Base-by-base conservation (phyloP, 1,140 invertebrate species). In the Bombus affinis region DNA sequence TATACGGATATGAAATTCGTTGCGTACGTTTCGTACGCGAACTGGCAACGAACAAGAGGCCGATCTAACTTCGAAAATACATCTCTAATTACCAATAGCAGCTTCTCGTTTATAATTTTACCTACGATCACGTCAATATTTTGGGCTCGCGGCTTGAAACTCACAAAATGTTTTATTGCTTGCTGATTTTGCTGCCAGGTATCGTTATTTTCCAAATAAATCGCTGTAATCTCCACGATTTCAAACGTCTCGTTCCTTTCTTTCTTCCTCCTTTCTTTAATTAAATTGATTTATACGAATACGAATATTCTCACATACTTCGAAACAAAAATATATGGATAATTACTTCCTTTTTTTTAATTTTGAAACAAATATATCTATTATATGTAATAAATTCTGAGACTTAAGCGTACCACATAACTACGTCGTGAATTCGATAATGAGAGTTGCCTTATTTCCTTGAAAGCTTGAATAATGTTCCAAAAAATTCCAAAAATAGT, bases 401-500 rank as follows among this genome's bases (percentile, higher is more conserved):
- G 6, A 22, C 47, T 53, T 22, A 22, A 22, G 6, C 18, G 6
- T 22, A 53, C 47, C 47, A 22, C 18, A 12, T 3, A 66, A 15
- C 13, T 35, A 15, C 1, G 18, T 12, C 35, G 22, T 15, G 2
- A 66, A 32, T 70, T 37, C 68, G 32, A 18, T 9, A 9, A 28
- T 37, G 18, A 25, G 15, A 70, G 22, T 18, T 70, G 35, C 10
- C 1, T 70, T 25, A 32, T 25, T 37, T 35, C 18, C 0, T 37
- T 18, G 22, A 25, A 32, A 18, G 22, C 35, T 22, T 39, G 22
- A 39, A n/a, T 44, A 62, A 53, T 53, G 18, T 53, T 53, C 18
- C 18, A 53, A 53, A 22, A 53, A 75, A 88, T 83, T 77, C 71
- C 59, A 15, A 59, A 59, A 71, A 68, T 83, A 78, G 3, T 42